phyloP scores from a whole-genome alignment of 2,113 vertebrate species.

The Gavia stellata region DNA sequence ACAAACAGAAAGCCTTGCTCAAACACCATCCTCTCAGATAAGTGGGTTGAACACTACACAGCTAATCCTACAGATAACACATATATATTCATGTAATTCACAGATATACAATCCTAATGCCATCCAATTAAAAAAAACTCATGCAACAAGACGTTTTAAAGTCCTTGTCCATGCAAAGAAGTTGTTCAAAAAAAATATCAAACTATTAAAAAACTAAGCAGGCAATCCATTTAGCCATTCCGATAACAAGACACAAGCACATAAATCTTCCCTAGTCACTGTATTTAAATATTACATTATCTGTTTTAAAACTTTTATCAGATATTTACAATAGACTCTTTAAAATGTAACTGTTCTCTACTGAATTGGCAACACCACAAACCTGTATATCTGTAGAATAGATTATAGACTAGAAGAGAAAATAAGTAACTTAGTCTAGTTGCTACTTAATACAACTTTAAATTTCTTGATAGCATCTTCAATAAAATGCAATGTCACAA shows the following conservation, averaged over 20 bases:
- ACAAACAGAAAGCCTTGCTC: background rate
- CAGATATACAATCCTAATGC: background rate
- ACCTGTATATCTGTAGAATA: background rate
- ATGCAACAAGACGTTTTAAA: background rate
- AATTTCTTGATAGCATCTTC: background rate
- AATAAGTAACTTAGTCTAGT: background rate
- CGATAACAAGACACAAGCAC: background rate
- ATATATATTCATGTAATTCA: background rate
- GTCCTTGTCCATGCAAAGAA: background rate
- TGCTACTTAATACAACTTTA: background rate
- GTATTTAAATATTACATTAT: background rate
- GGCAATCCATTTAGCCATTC: background rate
- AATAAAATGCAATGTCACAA: background rate
- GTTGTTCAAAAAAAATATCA: background rate
- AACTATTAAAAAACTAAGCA: background rate
- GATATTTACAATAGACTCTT: background rate
- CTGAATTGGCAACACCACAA: background rate
- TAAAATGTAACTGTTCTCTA: background rate
- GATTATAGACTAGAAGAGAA: background rate
- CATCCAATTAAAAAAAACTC: background rate
- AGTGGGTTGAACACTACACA: background rate
- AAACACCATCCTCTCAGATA: background rate
- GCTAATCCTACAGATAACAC: background rate
- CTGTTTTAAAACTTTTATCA: background rate
- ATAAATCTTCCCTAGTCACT: background rate